phyloP scores from a whole-genome alignment of 37 sponge, comb jelly and placozoan species.

The Crambe crambe region DNA sequence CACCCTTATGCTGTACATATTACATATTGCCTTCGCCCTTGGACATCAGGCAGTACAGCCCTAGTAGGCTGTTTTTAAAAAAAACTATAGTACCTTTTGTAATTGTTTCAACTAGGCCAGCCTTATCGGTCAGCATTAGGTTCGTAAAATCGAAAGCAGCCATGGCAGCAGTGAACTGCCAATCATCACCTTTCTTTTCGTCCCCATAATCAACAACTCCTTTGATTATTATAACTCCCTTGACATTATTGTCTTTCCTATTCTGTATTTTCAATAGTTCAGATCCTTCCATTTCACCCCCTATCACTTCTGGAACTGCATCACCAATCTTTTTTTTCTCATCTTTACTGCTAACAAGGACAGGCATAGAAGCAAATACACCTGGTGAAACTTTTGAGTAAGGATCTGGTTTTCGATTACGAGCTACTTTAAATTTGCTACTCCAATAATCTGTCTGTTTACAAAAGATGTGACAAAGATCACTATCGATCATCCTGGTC shows the following conservation, averaged over 20 bases:
- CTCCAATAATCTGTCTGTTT: background rate
- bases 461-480: background rate
- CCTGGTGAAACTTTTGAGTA: no score
- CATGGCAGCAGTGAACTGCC: no score
- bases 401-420: background rate
- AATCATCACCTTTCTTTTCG: background rate
- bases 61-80: no score
- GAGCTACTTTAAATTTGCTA: background rate
- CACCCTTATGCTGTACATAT: no score
- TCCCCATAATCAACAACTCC: background rate
- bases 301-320: background rate
- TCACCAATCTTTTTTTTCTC: background rate
- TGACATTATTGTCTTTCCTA: background rate
- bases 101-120: no score
- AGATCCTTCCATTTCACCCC: background rate
- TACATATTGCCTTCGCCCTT: no score
- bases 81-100: no score
- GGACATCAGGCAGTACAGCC: no score
- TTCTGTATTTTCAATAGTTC: background rate
- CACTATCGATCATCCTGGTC: background rate
- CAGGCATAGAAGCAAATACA: background rate
- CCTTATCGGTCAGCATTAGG: background rate
- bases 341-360: background rate
- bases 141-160: background rate
- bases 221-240: background rate